Percentiles rank a stretch among this genome's conserved stretches.
These are phyloP conservation scores for Bombus terrestris DNA, from an alignment of 1,140 invertebrate genomes.

Conservation along the genomic window DNA sequence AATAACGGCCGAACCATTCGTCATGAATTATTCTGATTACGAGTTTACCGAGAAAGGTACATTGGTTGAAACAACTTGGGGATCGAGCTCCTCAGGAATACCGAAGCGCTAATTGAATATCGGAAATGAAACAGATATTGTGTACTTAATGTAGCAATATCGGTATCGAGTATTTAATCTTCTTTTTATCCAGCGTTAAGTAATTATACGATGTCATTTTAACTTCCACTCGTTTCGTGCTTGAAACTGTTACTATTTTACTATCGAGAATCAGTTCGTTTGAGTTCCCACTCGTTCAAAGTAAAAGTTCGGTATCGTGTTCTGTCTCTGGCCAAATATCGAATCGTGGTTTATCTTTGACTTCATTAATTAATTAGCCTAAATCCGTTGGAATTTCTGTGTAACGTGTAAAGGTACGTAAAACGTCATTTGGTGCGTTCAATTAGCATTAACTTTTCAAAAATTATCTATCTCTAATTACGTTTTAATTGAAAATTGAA, in stretches of 20 bases:
- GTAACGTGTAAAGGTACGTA: not conserved
- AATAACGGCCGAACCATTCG: not conserved
- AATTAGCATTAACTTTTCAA: not conserved
- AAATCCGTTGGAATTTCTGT: not conserved
- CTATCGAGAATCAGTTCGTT: too few relatives aligned
- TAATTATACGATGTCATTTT: not conserved
- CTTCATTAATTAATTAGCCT: not conserved
- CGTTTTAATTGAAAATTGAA: not conserved
- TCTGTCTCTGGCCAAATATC: not conserved
- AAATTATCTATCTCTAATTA: not conserved
- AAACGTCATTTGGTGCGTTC: not conserved
- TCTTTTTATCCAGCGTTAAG: not conserved
- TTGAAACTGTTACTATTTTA: too few relatives aligned
- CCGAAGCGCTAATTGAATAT: not conserved
- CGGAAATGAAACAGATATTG: not conserved
- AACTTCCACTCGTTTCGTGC: too few relatives aligned
- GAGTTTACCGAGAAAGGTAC: not conserved
- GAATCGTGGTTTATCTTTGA: not conserved
- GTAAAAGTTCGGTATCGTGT: not conserved
- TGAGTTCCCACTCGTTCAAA: not conserved
- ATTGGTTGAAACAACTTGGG: not conserved
- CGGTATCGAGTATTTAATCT: not conserved
- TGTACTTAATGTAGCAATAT: not conserved
- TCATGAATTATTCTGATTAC: slow-evolving; percentile 5
- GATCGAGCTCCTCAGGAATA: not conserved